These are phyloP conservation scores for Stichodactyla mertensii DNA, from an alignment of 64 coral and sea anemone genomes.

Conservation along the genomic window DNA sequence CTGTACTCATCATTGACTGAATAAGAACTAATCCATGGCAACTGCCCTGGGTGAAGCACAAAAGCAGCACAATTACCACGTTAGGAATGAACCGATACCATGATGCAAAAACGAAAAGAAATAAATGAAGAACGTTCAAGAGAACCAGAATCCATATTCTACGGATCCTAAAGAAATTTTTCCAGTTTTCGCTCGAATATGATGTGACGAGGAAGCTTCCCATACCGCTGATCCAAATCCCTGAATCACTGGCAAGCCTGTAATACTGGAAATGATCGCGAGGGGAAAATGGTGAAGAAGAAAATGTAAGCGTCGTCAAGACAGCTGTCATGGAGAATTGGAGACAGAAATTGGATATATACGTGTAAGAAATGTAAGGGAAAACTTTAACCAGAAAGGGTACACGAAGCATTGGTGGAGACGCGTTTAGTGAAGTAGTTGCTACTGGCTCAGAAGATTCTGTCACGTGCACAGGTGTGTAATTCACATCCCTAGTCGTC, in stretches of 20 bases:
- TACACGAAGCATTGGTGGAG: no score
- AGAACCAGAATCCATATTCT: neutral
- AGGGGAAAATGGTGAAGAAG: slow-evolving; percentile 56
- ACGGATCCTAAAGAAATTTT: slow-evolving; percentile 22
- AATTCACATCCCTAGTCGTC: no score
- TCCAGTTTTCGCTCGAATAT: neutral
- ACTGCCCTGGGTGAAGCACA: neutral
- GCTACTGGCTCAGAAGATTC: no score
- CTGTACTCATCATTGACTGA: neutral
- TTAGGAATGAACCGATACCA: neutral
- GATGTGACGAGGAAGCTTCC: neutral
- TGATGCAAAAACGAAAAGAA: neutral
- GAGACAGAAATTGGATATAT: neutral
- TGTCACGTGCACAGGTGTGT: no score
- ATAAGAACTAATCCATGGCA: neutral
- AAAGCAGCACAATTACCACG: neutral
- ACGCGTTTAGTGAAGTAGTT: no score
- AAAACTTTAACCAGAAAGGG: no score
- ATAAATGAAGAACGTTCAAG: neutral
- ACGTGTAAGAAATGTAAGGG: no score
- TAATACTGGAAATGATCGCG: slow-evolving; percentile 77
- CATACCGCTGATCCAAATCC: slow-evolving; percentile 22
- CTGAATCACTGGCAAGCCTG: slow-evolving; percentile 24
- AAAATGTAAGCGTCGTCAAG: slow-evolving; percentile 58
- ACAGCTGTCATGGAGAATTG: no score